Conservation (phyloP, 2,113 vertebrate species). For the Ivindomyrus marchei region DNA sequence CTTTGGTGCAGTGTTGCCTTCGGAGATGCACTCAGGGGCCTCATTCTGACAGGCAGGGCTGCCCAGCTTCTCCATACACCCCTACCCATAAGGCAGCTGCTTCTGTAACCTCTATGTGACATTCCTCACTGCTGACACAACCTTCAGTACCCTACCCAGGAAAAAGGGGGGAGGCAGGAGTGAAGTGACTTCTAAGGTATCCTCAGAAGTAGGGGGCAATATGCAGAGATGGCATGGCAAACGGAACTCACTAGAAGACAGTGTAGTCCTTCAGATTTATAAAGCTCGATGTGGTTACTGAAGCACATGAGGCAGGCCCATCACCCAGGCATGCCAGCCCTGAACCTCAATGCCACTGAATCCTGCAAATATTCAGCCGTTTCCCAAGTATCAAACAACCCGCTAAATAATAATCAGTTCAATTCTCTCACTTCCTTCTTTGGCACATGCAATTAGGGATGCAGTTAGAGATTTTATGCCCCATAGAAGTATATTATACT, state of each 20-base stretch:
- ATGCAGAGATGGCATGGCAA: background rate
- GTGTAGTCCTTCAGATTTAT: background rate
- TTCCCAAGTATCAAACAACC: background rate
- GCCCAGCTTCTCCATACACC: conserved; percentile 14
- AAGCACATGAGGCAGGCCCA: background rate
- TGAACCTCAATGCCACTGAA: background rate
- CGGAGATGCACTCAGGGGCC: background rate
- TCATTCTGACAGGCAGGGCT: conserved; percentile 30
- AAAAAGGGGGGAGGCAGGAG: conserved; percentile 15
- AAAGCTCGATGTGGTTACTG: background rate
- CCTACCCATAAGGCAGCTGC: conserved; percentile 48
- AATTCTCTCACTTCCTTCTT: background rate
- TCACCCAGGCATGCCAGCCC: background rate
- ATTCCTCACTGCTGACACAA: conserved; percentile 60
- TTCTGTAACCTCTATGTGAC: conserved; percentile 49
- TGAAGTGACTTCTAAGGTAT: background rate
- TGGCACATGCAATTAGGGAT: background rate
- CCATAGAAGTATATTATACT: background rate
- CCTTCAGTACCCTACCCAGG: conserved; percentile 18
- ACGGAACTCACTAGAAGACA: background rate
- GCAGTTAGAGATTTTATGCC: background rate
- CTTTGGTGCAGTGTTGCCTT: background rate
- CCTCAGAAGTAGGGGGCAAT: background rate
- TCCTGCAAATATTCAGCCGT: background rate
- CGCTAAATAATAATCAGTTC: background rate